Conservation (phyloP, 92 coral and sea anemone species). For the Hydrozoanthus gracilis region DNA sequence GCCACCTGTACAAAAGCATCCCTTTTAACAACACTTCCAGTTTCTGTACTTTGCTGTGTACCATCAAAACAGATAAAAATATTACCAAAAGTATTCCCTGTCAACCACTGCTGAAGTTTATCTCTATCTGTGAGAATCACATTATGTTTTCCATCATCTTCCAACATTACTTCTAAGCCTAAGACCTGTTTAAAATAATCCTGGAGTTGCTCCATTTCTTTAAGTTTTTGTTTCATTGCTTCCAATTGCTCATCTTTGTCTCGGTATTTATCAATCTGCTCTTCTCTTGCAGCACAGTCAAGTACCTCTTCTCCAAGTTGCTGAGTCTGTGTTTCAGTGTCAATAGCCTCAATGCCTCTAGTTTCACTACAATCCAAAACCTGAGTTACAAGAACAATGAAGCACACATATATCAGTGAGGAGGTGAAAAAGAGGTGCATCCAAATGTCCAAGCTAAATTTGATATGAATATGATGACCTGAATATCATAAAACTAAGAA, state of each 20-base stretch:
- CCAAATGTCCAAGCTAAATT: too few relatives aligned
- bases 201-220: conserved; percentile 6
- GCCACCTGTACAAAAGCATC: not conserved
- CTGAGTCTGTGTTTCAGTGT: not conserved
- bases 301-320: not conserved
- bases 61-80: conserved; percentile 13
- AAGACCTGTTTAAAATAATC: conserved; percentile 23
- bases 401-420: too few relatives aligned
- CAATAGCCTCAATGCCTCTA: not conserved
- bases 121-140: conserved; percentile 70
- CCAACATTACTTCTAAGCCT: conserved; percentile 62
- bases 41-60: not conserved
- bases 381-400: not conserved
- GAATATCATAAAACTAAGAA: too few relatives aligned
- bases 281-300: not conserved
- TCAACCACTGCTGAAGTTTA: conserved; percentile 66
- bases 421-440: too few relatives aligned
- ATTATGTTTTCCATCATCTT: conserved; percentile 27
- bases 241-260: not conserved
- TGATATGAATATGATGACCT: too few relatives aligned
- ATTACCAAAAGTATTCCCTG: conserved; percentile 61
- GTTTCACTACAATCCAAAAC: not conserved
- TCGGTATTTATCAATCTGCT: not conserved
- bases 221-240: not conserved
- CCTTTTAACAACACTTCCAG: not conserved